These are phyloP conservation scores for Henricia sp. DNA, from an alignment of 53 echinoderm and acorn worm genomes.

Conservation along the genomic window DNA sequence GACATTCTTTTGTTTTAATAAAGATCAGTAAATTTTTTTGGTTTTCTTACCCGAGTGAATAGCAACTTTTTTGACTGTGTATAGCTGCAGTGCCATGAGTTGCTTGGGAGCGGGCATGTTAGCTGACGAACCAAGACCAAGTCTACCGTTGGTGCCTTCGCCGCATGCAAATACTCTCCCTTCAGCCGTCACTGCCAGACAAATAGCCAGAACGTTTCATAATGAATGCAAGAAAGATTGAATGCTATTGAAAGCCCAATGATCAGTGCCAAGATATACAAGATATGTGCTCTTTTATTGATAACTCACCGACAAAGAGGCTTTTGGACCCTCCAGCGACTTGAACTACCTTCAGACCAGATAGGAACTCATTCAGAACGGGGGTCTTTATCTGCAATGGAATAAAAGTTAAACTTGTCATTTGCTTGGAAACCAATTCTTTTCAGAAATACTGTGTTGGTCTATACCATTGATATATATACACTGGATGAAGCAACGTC, in stretches of 20 bases:
- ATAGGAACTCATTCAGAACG: constrained; percentile 86
- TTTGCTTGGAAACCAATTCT: too few relatives aligned
- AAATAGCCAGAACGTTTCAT: too few relatives aligned
- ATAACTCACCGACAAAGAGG: constrained; percentile 93
- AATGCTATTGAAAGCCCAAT: too few relatives aligned
- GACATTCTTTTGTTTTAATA: background rate
- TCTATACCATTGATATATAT: too few relatives aligned
- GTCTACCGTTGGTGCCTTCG: constrained; percentile 93
- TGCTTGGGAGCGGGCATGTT: constrained; percentile 83
- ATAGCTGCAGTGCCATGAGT: constrained; percentile 75
- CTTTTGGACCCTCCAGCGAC: constrained; percentile 96
- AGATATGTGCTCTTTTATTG: too few relatives aligned
- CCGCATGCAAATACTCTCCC: constrained; percentile 97
- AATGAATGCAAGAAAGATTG: too few relatives aligned
- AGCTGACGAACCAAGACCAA: constrained; percentile 88
- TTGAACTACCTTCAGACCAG: constrained; percentile 85
- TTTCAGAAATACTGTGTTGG: too few relatives aligned
- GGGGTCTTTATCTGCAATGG: constrained; percentile 96
- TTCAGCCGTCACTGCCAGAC: constrained; percentile 90
- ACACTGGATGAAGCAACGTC: too few relatives aligned
- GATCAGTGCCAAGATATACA: too few relatives aligned
- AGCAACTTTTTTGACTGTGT: constrained; percentile 92
- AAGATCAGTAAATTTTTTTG: too few relatives aligned
- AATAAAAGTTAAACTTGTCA: too few relatives aligned
- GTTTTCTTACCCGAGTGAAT: constrained; percentile 96